Conservation (phyloP, 2,113 vertebrate species). For the Caracal caracal region DNA sequence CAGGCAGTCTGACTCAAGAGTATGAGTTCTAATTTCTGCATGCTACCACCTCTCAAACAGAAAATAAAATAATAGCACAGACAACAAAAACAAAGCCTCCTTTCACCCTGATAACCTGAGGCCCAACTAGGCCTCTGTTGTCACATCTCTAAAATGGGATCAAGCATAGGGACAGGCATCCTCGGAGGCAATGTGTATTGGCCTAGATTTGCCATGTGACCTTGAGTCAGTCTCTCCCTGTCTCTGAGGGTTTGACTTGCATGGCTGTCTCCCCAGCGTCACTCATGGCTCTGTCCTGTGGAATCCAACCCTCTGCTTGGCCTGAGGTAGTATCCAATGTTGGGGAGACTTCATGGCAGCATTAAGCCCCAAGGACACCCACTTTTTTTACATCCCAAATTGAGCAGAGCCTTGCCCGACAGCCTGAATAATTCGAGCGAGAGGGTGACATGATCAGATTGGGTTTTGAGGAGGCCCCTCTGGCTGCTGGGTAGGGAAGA, state of each 20-base stretch:
- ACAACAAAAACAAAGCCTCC: not conserved
- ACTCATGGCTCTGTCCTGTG: not conserved
- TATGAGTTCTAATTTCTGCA: not conserved
- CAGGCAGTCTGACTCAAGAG: not conserved
- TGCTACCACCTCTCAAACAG: not conserved
- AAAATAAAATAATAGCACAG: not conserved
- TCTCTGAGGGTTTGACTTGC: not conserved
- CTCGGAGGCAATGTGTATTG: not conserved
- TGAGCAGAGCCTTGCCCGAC: not conserved
- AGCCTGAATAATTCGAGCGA: not conserved
- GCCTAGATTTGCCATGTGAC: not conserved
- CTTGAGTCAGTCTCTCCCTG: not conserved
- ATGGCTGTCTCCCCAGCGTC: not conserved
- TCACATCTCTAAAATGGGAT: not conserved
- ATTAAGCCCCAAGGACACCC: not conserved
- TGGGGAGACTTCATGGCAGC: not conserved
- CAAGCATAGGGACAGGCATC: not conserved
- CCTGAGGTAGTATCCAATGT: not conserved
- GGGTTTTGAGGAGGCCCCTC: not conserved
- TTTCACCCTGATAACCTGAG: not conserved
- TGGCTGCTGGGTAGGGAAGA: not conserved
- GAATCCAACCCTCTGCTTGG: not conserved
- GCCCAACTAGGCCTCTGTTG: not conserved
- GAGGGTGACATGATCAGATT: not conserved
- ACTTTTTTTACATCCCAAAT: rapidly evolving